Base-by-base conservation (phyloP, 2,888 invertebrate genomes). In the Hydrotaea cyrtoneurina region DNA sequence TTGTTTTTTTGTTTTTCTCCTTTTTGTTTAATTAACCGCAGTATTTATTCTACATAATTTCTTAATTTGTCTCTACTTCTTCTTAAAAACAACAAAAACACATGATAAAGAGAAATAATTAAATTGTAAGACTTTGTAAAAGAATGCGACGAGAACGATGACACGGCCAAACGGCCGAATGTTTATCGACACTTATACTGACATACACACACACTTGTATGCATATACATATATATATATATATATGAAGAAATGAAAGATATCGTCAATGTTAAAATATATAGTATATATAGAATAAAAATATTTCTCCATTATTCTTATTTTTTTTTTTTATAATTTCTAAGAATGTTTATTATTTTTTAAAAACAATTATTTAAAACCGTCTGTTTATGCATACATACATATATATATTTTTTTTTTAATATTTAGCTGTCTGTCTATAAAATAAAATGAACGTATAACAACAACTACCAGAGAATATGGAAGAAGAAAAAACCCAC, bases 31-130 rank as follows among this genome's bases (percentile, higher is more conserved):
- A 72, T 74, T 85, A 85, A 85, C 77, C 77, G 79, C 85, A 85
- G 85, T 85, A 85, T 85, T 85, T 85, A 85, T 85, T 85, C 84
- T 82, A 82, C 79, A 82, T 82, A 82, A 82, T 79, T 77, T 85
- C 79, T 82, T 85, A 79, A 79, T 74, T 76, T 69, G 59, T 80
- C 72, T 64, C 43, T 19, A 62, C 31, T 36, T 66, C 43, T 66
- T 36, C 66, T 82, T 74, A 82, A 76, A 78, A 78, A 55, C 76
- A 78, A 39, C 39, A 66, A 17, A 64, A 39, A n/a, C 66, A 43
- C 43, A 78, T 75, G 74, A 36, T 84, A 72, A 64, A 62, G 26
- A 64, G 10, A 71, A 19, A 79, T 62, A n/a, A 62, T 72, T 84
- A 71, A 76, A 74, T 80, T 77, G 78, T 84, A 78, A 80, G 80